phyloP scores from a whole-genome alignment of 1,140 invertebrate species.

The Aleiodes sp. region DNA sequence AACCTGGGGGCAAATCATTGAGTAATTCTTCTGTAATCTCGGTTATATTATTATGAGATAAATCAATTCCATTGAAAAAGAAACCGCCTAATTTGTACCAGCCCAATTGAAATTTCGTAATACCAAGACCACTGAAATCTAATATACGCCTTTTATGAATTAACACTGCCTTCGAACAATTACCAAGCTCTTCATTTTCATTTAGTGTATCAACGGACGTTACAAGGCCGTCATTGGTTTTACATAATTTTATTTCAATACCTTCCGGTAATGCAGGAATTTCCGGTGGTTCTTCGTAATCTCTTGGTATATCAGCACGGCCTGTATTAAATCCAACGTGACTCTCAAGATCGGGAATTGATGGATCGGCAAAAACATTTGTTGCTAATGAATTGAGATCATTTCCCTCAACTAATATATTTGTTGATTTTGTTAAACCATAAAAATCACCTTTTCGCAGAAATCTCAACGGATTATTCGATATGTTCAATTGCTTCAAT shows the following conservation, averaged over 20 bases:
- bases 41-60: slow-evolving; percentile 44
- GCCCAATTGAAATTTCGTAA: slow-evolving; percentile 44
- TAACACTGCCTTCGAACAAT: slow-evolving; percentile 34
- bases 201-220: slow-evolving; percentile 37
- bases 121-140: slow-evolving; percentile 33
- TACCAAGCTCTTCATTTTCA: slow-evolving; percentile 20
- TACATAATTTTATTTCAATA: slow-evolving; percentile 40
- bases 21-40: slow-evolving; percentile 47
- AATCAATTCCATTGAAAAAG: slow-evolving; percentile 36
- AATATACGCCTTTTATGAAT: slow-evolving; percentile 28
- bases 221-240: slow-evolving; percentile 32
- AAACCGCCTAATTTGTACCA: slow-evolving; percentile 45
- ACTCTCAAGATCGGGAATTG: slow-evolving; percentile 8
- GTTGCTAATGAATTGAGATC: slow-evolving; percentile 46
- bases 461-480: slow-evolving; percentile 40
- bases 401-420: slow-evolving; percentile 39
- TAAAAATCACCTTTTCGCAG: slow-evolving; percentile 42
- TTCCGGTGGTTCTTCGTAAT: too few relatives aligned
- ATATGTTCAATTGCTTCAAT: slow-evolving; percentile 42
- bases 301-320: not conserved
- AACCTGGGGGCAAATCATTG: slow-evolving; percentile 43
- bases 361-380: slow-evolving; percentile 40
- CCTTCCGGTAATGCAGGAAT: slow-evolving; percentile 14
- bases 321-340: not conserved
- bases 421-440: slow-evolving; percentile 33